phyloP scores from a whole-genome alignment of 2,888 invertebrate genomes.

The Latrodectus elegans region DNA sequence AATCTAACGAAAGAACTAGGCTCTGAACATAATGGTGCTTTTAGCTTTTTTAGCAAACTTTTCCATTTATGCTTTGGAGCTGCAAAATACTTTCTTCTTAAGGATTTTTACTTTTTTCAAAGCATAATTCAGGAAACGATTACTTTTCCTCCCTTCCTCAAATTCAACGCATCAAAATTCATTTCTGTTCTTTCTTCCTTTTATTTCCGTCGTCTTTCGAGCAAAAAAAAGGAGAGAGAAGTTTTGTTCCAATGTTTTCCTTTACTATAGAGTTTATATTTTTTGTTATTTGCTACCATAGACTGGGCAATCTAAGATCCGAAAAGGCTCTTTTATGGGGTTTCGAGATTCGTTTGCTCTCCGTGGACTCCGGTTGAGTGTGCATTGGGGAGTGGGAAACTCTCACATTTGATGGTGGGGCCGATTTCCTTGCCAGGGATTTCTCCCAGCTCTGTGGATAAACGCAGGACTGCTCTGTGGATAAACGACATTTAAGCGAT shows the following conservation, averaged over 20 bases:
- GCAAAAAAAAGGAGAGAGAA: neutral
- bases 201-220: neutral
- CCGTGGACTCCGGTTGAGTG: neutral
- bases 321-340: slow-evolving; percentile 40
- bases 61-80: neutral
- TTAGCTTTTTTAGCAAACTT: neutral
- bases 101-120: neutral
- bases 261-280: neutral
- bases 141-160: neutral
- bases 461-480: slow-evolving; percentile 28
- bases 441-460: slow-evolving; percentile 33
- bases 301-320: slow-evolving; percentile 28
- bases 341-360: slow-evolving; percentile 39
- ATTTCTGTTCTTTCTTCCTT: slow-evolving; percentile 11
- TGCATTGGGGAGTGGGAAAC: slow-evolving; percentile 2
- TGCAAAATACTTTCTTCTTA: neutral
- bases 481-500: slow-evolving; percentile 55
- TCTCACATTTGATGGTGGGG: slow-evolving; percentile 25
- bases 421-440: slow-evolving; percentile 15
- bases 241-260: slow-evolving; percentile 9
- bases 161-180: slow-evolving; percentile 26
- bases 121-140: slow-evolving; percentile 1
- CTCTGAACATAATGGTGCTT: neutral
- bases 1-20: neutral
- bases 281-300: neutral